These are phyloP conservation scores for Muscicapa comitata DNA, from an alignment of 2,797 vertebrate species.

Conservation along the genomic window DNA sequence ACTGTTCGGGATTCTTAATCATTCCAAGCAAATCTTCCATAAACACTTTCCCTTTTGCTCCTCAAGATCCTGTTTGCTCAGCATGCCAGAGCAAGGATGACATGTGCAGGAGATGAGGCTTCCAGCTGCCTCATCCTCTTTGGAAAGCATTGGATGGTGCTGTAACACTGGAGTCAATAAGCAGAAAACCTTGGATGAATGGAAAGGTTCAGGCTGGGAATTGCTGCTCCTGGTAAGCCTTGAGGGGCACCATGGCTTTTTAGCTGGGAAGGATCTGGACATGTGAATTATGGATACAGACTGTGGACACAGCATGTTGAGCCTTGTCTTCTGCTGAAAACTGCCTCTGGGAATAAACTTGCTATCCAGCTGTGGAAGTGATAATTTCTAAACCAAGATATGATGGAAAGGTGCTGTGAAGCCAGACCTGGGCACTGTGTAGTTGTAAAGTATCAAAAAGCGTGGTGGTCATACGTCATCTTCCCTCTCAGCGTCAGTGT, in stretches of 20 bases:
- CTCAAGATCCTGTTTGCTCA: slow-evolving; percentile 59
- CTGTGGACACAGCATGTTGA: background rate
- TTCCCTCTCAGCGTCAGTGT: background rate
- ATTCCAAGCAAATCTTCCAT: slow-evolving; percentile 54
- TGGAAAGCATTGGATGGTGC: background rate
- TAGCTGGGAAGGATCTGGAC: background rate
- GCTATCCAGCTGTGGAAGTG: background rate
- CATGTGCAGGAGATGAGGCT: slow-evolving; percentile 21
- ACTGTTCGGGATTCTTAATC: slow-evolving; percentile 54
- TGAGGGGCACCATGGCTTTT: fast-evolving
- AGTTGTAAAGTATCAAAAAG: background rate
- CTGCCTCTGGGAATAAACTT: background rate
- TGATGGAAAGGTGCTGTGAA: background rate
- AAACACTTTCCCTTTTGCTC: slow-evolving; percentile 61
- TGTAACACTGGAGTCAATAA: background rate
- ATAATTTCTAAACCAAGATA: background rate
- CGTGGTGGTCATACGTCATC: background rate
- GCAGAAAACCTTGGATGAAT: background rate
- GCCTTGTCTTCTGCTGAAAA: background rate
- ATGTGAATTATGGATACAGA: background rate
- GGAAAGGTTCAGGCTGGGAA: background rate
- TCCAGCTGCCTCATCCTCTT: slow-evolving; percentile 1
- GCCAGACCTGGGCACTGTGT: background rate
- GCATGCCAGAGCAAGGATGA: slow-evolving; percentile 40
- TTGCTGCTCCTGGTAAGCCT: background rate